A percentile compares a stretch with the other conserved stretches of the same genome.
phyloP scores from a whole-genome alignment of 2,888 invertebrate genomes.

The Scrobipalpa atriplicella region DNA sequence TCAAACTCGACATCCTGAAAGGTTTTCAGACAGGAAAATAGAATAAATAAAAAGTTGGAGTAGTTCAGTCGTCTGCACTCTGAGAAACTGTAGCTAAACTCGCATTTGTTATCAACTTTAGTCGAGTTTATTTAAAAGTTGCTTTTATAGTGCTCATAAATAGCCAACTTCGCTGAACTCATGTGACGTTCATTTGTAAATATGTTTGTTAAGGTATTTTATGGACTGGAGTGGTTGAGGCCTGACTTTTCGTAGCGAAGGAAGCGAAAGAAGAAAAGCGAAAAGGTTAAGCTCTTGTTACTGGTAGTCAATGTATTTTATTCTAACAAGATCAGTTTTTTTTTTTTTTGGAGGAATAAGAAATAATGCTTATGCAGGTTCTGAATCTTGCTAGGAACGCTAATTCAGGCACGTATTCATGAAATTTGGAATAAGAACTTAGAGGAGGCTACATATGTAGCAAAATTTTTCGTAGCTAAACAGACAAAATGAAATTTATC shows the following conservation, averaged over 20 bases:
- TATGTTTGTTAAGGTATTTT: neutral
- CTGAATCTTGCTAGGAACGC: neutral
- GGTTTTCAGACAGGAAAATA: constrained; percentile 15
- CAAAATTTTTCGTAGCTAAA: too few relatives aligned
- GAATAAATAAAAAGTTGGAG: constrained; percentile 19
- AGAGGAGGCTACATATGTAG: too few relatives aligned
- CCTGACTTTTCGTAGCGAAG: neutral
- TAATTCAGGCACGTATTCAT: neutral
- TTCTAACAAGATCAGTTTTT: neutral
- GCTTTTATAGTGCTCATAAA: constrained; percentile 27
- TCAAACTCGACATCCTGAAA: neutral
- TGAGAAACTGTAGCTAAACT: constrained; percentile 46
- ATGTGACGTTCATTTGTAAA: constrained; percentile 12
- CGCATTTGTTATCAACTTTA: constrained; percentile 60
- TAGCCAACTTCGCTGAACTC: constrained; percentile 14
- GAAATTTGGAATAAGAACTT: too few relatives aligned
- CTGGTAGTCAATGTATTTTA: neutral
- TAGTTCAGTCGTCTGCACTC: constrained; percentile 3
- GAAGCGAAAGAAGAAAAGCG: neutral
- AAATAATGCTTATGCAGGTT: too few relatives aligned
- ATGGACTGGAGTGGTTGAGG: neutral
- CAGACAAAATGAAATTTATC: too few relatives aligned
- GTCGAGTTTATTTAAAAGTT: constrained; percentile 55
- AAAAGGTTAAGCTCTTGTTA: neutral
- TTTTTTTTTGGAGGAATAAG: neutral